Evolutionary conservation across 2,113 vertebrate genomes (phyloP).

Genomic region (Gobio gobio): DNA sequence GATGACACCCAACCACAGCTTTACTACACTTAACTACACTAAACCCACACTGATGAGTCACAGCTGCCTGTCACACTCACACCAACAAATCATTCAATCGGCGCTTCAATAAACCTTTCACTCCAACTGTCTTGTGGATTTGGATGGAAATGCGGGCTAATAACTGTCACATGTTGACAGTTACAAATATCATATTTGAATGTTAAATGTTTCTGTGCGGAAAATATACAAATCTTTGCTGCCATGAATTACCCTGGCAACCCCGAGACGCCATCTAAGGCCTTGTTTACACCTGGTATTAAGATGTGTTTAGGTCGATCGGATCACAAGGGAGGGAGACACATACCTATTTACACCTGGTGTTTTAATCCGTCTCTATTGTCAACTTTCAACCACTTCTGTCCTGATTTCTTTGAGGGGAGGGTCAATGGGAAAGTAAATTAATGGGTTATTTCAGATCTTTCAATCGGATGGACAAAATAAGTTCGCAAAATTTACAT

Average conservation of each 20-base stretch:
- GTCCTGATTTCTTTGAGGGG: too few relatives aligned
- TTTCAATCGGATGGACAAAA: too few relatives aligned
- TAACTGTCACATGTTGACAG: slow-evolving; percentile 14
- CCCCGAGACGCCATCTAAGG: neutral
- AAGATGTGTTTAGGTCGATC: too few relatives aligned
- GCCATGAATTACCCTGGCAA: neutral
- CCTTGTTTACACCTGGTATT: too few relatives aligned
- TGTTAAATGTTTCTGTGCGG: neutral
- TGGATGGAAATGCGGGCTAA: neutral
- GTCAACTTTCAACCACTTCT: too few relatives aligned
- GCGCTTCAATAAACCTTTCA: slow-evolving; percentile 30
- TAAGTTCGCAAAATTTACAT: too few relatives aligned
- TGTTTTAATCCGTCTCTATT: too few relatives aligned
- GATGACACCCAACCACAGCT: slow-evolving; percentile 18
- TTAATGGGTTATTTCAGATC: too few relatives aligned
- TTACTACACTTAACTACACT: slow-evolving; percentile 30
- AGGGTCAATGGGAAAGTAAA: too few relatives aligned
- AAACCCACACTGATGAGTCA: slow-evolving; percentile 39
- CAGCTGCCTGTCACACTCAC: slow-evolving; percentile 11
- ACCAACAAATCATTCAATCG: slow-evolving; percentile 19
- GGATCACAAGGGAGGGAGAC: too few relatives aligned
- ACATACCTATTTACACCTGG: too few relatives aligned
- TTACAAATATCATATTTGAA: neutral
- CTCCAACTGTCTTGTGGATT: neutral
- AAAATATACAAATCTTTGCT: neutral